phyloP scores from a whole-genome alignment of 2,888 invertebrate species.

The Litoditis marina region DNA sequence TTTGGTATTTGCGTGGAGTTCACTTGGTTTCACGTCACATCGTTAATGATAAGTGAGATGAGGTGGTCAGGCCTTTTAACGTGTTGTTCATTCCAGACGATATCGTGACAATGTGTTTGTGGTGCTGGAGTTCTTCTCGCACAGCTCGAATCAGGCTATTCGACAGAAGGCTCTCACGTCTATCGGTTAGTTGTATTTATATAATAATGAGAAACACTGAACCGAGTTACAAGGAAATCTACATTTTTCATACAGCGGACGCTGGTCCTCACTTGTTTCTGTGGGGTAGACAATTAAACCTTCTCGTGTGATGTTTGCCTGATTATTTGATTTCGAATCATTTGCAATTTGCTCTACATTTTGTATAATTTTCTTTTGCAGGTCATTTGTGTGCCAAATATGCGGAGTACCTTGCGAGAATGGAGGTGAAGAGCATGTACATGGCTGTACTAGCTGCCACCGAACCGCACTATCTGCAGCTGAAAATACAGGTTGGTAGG shows the following conservation, averaged over 20 bases:
- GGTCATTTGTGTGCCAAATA: constrained; percentile 58
- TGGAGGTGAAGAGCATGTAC: constrained; percentile 52
- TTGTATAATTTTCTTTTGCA: constrained; percentile 4
- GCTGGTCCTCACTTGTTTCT: too few species aligned
- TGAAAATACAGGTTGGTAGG: constrained; percentile 37
- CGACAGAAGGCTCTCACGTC: constrained; percentile 45
- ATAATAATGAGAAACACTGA: too few species aligned
- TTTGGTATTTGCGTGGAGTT: too few species aligned
- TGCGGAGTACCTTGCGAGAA: constrained; percentile 46
- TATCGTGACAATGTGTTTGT: constrained; percentile 36
- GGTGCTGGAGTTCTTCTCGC: constrained; percentile 45
- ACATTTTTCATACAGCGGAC: too few species aligned
- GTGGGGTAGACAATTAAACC: too few species aligned
- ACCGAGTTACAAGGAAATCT: too few species aligned
- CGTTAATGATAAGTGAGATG: too few species aligned
- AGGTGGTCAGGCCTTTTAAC: neutral
- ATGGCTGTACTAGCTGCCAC: constrained; percentile 28
- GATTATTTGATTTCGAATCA: too few species aligned
- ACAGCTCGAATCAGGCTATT: constrained; percentile 24
- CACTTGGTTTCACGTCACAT: too few species aligned
- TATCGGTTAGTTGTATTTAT: constrained; percentile 32
- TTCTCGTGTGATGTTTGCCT: too few species aligned
- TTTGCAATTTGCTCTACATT: too few species aligned
- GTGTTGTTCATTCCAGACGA: neutral
- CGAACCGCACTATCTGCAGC: constrained; percentile 19